Conservation (phyloP, 2,888 invertebrate species). For the Esperia sulphurella region DNA sequence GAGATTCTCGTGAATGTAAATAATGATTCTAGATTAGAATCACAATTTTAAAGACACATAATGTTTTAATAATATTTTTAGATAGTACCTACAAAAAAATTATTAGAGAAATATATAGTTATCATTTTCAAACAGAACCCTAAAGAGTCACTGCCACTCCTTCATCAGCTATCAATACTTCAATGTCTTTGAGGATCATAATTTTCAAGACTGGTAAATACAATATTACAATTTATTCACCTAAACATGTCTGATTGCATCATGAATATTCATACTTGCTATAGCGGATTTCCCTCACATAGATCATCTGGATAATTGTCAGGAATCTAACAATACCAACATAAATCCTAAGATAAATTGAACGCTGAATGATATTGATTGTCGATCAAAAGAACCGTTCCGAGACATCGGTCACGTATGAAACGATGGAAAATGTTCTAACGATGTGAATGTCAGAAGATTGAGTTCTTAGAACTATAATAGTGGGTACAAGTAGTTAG, state of each 20-base stretch:
- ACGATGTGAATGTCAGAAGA: conserved; percentile 44
- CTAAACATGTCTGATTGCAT: conserved; percentile 1
- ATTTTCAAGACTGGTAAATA: too few species aligned
- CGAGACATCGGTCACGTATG: conserved; percentile 47
- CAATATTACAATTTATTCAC: background rate
- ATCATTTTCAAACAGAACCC: too few species aligned
- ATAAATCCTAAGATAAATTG: conserved; percentile 65
- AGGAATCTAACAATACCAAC: conserved; percentile 55
- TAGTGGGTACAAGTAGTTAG: background rate
- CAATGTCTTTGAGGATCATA: too few species aligned
- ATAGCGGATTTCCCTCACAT: conserved; percentile 21
- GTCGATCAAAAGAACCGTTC: conserved; percentile 58
- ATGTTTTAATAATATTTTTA: too few species aligned
- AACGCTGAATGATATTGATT: conserved; percentile 57
- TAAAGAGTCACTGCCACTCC: too few species aligned
- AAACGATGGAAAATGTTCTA: conserved; percentile 43
- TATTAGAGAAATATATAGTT: too few species aligned
- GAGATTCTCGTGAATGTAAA: too few species aligned
- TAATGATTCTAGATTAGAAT: too few species aligned
- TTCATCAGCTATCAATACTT: too few species aligned
- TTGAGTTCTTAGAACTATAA: conserved; percentile 34
- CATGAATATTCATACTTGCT: conserved; percentile 25
- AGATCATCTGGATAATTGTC: conserved; percentile 48
- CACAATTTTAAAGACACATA: too few species aligned
- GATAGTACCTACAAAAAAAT: too few species aligned